Conservation (phyloP, 2,113 vertebrate genomes). For the Euleptes europaea region DNA sequence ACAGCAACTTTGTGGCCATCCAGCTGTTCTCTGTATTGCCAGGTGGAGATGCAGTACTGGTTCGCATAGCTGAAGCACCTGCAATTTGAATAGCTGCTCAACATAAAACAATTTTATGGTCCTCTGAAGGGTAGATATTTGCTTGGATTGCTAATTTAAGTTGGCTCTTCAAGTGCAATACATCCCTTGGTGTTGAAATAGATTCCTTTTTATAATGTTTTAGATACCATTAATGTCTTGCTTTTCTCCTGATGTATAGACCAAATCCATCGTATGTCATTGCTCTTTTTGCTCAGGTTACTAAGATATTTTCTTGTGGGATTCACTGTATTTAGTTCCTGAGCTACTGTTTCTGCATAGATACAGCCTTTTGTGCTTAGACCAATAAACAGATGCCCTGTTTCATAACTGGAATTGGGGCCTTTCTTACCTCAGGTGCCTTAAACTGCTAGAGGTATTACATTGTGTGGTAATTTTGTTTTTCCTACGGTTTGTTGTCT, state of each 20-base stretch:
- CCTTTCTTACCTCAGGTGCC: not conserved
- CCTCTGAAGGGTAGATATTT: conserved; percentile 65
- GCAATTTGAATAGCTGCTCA: conserved; percentile 47
- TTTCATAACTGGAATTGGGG: not conserved
- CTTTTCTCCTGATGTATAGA: conserved; percentile 59
- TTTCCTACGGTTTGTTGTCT: rapidly evolving
- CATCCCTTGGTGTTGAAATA: conserved; percentile 64
- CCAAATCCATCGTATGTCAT: conserved; percentile 42
- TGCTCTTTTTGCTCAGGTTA: conserved; percentile 40
- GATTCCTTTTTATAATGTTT: conserved; percentile 66
- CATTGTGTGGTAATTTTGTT: too few relatives aligned
- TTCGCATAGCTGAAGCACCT: conserved; percentile 63
- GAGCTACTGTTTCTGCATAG: not conserved
- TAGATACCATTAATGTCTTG: conserved; percentile 67
- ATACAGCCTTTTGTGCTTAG: not conserved
- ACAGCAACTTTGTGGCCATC: conserved; percentile 48
- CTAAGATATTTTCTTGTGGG: not conserved
- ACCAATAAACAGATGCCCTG: not conserved
- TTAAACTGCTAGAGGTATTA: not conserved
- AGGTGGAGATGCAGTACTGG: conserved; percentile 50
- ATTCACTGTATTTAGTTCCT: conserved; percentile 6
- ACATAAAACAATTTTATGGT: conserved; percentile 67
- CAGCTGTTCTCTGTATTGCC: conserved; percentile 43
- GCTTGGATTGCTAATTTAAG: conserved; percentile 71
- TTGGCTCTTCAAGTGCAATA: conserved; percentile 62